phyloP scores from a whole-genome alignment of 2,113 vertebrate species.

The Peucedramus taeniatus region DNA sequence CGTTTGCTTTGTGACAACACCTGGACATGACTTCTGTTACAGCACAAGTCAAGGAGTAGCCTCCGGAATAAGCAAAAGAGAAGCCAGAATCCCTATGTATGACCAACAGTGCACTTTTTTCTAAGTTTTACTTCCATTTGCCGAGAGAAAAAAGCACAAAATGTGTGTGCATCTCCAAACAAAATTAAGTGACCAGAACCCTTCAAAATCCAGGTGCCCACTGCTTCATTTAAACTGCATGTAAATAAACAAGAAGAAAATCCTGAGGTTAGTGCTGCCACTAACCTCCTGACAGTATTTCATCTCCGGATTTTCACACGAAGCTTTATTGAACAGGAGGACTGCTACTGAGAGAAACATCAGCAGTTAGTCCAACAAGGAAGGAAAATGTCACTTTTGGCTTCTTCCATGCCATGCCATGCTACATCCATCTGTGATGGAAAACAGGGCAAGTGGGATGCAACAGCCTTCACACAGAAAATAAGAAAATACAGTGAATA shows the following conservation, averaged over 20 bases:
- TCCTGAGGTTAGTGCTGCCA: neutral
- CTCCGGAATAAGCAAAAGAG: neutral
- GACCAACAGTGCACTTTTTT: neutral
- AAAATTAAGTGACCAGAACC: neutral
- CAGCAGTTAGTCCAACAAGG: neutral
- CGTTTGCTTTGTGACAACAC: neutral
- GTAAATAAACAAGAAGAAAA: neutral
- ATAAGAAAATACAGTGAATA: neutral
- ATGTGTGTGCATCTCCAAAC: neutral
- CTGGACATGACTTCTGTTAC: neutral
- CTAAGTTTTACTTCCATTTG: neutral
- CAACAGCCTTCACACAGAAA: neutral
- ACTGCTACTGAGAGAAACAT: neutral
- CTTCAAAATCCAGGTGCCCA: neutral
- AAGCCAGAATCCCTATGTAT: neutral
- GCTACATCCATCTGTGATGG: neutral
- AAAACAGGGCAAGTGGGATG: neutral
- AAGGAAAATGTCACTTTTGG: neutral
- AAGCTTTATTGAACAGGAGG: neutral
- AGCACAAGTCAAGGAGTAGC: neutral
- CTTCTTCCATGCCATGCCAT: neutral
- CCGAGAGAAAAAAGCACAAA: neutral
- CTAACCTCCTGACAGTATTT: neutral
- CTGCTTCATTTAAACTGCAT: neutral
- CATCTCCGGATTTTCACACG: neutral